Percentiles rank a stretch among this genome's conserved stretches.
Conservation (phyloP, 2,113 vertebrate genomes). For the Phrynosoma platyrhinos region DNA sequence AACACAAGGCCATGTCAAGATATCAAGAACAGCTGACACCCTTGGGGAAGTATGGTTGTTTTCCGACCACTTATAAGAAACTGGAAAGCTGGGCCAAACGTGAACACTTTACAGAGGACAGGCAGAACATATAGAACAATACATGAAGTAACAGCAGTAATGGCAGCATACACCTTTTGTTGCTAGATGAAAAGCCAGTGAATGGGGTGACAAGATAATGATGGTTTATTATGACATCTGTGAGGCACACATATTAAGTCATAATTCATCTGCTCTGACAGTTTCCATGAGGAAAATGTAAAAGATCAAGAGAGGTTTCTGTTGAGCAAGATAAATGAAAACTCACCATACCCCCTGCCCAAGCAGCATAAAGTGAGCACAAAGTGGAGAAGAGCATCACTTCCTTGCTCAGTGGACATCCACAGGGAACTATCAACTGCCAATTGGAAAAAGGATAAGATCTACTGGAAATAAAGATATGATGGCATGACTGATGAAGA, state of each 20-base stretch:
- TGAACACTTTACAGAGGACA: background rate
- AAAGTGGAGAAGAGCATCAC: background rate
- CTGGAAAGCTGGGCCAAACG: background rate
- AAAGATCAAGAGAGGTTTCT: background rate
- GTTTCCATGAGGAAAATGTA: conserved; percentile 6
- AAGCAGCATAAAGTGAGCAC: background rate
- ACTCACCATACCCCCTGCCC: background rate
- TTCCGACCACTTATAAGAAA: background rate
- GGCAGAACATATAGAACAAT: background rate
- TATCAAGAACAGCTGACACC: background rate
- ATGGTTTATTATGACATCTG: conserved; percentile 40
- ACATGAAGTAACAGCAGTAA: background rate
- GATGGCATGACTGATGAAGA: background rate
- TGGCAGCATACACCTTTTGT: background rate
- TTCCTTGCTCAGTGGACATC: background rate
- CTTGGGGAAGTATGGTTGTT: background rate
- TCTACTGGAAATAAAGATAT: background rate
- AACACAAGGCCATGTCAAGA: background rate
- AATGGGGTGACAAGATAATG: conserved; percentile 34
- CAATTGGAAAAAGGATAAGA: background rate
- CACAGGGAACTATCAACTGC: background rate
- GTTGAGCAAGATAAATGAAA: background rate
- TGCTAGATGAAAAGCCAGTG: conserved; percentile 7
- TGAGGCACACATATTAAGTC: conserved; percentile 21
- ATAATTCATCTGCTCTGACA: conserved; percentile 54